Conservation (phyloP, 2,113 vertebrate species). For the Elephas maximus region DNA sequence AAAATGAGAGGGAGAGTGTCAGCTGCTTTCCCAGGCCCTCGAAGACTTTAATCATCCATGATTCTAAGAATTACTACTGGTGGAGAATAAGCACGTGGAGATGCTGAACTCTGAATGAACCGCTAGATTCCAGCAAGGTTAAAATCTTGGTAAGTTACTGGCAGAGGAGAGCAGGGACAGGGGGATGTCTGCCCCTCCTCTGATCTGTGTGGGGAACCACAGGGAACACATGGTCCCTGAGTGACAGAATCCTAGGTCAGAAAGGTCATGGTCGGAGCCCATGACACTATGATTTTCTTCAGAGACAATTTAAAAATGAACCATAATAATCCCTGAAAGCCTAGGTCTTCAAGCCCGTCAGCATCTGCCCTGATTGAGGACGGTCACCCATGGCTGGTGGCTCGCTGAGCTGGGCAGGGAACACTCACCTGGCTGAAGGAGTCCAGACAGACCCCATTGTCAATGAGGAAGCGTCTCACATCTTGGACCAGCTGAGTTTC, state of each 20-base stretch:
- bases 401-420: accelerated
- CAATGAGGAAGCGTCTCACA: slow-evolving; percentile 94
- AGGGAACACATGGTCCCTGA: neutral
- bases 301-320: neutral
- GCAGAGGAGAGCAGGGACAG: neutral
- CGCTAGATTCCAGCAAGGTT: accelerated
- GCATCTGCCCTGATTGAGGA: accelerated
- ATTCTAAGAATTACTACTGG: neutral
- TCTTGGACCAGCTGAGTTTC: slow-evolving; percentile 98
- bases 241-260: neutral
- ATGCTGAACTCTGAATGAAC: no score
- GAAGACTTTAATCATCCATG: accelerated
- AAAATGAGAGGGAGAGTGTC: neutral
- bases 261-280: neutral
- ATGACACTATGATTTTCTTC: neutral
- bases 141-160: neutral
- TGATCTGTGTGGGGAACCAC: accelerated
- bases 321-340: accelerated
- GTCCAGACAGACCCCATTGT: slow-evolving; percentile 95
- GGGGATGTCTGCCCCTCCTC: accelerated
- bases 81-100: accelerated
- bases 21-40: accelerated
- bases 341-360: accelerated
- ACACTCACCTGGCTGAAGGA: slow-evolving; percentile 96
- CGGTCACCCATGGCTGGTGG: accelerated